These are phyloP conservation scores for Erebia ligea DNA, from an alignment of 2,888 invertebrate genomes.

Conservation along the genomic window DNA sequence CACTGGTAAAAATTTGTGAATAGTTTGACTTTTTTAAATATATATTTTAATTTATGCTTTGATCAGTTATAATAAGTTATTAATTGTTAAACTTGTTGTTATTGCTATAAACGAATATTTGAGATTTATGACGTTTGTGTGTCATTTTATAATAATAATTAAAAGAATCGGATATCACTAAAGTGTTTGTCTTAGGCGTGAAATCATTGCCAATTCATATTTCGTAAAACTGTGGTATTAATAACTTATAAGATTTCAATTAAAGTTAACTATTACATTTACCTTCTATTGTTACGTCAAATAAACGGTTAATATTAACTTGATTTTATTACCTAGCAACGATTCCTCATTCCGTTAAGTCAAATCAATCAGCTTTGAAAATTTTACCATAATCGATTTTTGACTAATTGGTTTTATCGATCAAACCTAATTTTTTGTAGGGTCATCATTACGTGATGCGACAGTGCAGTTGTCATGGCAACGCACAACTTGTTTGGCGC, in stretches of 20 bases:
- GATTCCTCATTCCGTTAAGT: background rate
- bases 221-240: conserved; percentile 29
- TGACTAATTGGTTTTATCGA: conserved; percentile 35
- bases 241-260: conserved; percentile 29
- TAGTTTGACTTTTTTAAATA: background rate
- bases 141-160: background rate
- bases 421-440: conserved; percentile 31
- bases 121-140: background rate
- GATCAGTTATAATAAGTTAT: no score
- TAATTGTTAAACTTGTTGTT: no score
- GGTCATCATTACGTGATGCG: conserved; percentile 58
- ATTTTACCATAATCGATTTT: conserved; percentile 28
- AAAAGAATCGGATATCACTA: background rate
- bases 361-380: background rate
- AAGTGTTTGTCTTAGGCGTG: background rate
- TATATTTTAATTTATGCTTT: background rate
- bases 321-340: conserved; percentile 15
- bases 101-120: background rate
- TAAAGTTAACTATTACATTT: conserved; percentile 20
- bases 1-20: background rate
- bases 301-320: conserved; percentile 27
- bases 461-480: conserved; percentile 64
- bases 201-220: conserved; percentile 18
- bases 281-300: conserved; percentile 28
- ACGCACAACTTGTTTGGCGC: conserved; percentile 68